A percentile compares a stretch with the other conserved stretches of the same genome.
Evolutionary conservation across 2,888 invertebrate genomes (phyloP).

Genomic region (Ochropleura leucogaster): DNA sequence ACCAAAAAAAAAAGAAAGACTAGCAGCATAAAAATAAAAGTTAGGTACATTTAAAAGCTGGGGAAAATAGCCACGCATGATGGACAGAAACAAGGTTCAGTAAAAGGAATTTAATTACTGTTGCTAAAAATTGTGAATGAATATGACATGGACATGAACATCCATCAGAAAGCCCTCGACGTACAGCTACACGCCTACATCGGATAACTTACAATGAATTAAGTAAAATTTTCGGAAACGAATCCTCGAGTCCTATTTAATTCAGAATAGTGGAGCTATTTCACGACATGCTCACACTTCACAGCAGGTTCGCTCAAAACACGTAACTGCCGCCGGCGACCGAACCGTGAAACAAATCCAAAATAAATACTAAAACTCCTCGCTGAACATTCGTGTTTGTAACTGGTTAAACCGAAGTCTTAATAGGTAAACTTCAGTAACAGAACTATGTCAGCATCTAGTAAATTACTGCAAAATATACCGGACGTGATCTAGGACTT

Average conservation of each 20-base stretch:
- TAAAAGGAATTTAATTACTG: slow-evolving; percentile 45
- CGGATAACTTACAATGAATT: slow-evolving; percentile 8
- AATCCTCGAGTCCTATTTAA: slow-evolving; percentile 25
- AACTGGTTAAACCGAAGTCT: slow-evolving; percentile 38
- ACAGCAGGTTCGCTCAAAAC: slow-evolving; percentile 13
- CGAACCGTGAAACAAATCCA: slow-evolving; percentile 40
- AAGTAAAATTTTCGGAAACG: slow-evolving; percentile 6
- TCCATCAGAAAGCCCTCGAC: neutral
- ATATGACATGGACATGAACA: slow-evolving; percentile 9
- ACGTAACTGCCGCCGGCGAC: slow-evolving; percentile 35
- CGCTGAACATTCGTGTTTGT: slow-evolving; percentile 36
- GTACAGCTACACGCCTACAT: slow-evolving; percentile 1
- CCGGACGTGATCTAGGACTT: slow-evolving; percentile 28
- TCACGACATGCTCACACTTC: slow-evolving; percentile 13
- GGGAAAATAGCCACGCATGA: neutral
- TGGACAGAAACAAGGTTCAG: neutral
- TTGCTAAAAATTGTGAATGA: slow-evolving; percentile 40
- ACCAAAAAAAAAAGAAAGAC: no score
- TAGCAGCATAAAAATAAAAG: neutral
- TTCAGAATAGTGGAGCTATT: slow-evolving; percentile 13
- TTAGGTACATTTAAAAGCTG: neutral
- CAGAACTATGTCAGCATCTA: slow-evolving; percentile 34
- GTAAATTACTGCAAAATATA: slow-evolving; percentile 32
- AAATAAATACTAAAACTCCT: slow-evolving; percentile 39
- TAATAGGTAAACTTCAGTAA: slow-evolving; percentile 23